Evolutionary conservation across 1,140 invertebrate genomes (phyloP).

Genomic region (Drosophila leontia): DNA sequence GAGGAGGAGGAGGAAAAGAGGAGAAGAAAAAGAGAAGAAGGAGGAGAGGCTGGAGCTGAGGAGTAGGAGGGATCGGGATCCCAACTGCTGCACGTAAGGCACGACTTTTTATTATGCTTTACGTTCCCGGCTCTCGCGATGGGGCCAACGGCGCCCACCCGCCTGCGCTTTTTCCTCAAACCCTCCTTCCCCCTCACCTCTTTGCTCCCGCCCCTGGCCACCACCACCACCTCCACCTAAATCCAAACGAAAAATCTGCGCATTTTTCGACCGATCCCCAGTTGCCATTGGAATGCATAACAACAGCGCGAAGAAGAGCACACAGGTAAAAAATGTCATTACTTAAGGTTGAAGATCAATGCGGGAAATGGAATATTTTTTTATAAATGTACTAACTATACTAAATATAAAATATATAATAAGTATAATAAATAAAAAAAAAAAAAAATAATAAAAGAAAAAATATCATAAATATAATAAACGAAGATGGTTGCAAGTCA

Average conservation of each 20-base stretch:
- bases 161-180: conserved; percentile 67
- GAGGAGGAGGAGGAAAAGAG: not conserved
- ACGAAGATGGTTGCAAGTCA: too few species aligned
- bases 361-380: rapidly evolving
- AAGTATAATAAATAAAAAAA: too few species aligned
- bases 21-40: not conserved
- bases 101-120: conserved; percentile 82
- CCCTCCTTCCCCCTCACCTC: not conserved
- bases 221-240: conserved; percentile 14
- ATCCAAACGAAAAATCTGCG: conserved; percentile 66
- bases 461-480: not conserved
- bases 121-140: conserved; percentile 66
- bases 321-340: not conserved
- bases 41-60: not conserved
- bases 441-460: not conserved
- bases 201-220: not conserved
- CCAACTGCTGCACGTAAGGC: conserved; percentile 76
- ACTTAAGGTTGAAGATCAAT: not conserved
- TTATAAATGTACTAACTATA: not conserved
- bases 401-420: not conserved
- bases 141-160: conserved; percentile 77
- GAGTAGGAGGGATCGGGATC: conserved; percentile 9
- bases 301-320: conserved; percentile 52
- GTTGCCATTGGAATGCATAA: conserved; percentile 75
- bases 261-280: conserved; percentile 70